A percentile compares a stretch with the other conserved stretches of the same genome.
These are phyloP conservation scores for Chloropsis hardwickii DNA, from an alignment of 2,113 vertebrate genomes.

Conservation along the genomic window DNA sequence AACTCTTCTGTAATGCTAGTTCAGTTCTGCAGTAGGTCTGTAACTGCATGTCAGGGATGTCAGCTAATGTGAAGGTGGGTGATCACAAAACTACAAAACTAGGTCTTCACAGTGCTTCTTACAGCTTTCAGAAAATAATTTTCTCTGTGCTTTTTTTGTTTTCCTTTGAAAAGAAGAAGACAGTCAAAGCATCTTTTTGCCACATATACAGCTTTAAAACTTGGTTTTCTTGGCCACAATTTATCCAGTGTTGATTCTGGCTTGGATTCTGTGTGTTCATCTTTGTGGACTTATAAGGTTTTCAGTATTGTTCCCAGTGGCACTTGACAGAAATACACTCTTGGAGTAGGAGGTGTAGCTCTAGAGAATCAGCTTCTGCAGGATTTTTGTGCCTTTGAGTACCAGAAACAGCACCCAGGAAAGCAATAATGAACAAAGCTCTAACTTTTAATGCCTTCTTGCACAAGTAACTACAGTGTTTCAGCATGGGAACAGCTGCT, in stretches of 20 bases:
- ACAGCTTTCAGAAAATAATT: neutral
- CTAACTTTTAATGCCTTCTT: neutral
- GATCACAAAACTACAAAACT: neutral
- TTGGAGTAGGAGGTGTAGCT: neutral
- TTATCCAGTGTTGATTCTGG: neutral
- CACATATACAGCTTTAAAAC: neutral
- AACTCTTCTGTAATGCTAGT: neutral
- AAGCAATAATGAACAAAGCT: neutral
- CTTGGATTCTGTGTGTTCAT: neutral
- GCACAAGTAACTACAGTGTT: neutral
- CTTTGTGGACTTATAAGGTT: neutral
- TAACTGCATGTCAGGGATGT: neutral
- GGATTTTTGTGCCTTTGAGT: neutral
- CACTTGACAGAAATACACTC: neutral
- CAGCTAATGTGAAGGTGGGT: neutral
- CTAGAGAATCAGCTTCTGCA: neutral
- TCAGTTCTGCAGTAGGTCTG: neutral
- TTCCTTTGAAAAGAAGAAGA: neutral
- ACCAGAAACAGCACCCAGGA: neutral
- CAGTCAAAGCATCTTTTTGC: neutral
- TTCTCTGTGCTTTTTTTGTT: neutral
- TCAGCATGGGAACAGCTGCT: neutral
- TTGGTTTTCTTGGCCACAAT: neutral
- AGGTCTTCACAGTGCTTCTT: neutral
- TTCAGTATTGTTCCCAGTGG: neutral